These are phyloP conservation scores for Neoarius graeffei DNA, from an alignment of 2,113 vertebrate species.

Conservation along the genomic window DNA sequence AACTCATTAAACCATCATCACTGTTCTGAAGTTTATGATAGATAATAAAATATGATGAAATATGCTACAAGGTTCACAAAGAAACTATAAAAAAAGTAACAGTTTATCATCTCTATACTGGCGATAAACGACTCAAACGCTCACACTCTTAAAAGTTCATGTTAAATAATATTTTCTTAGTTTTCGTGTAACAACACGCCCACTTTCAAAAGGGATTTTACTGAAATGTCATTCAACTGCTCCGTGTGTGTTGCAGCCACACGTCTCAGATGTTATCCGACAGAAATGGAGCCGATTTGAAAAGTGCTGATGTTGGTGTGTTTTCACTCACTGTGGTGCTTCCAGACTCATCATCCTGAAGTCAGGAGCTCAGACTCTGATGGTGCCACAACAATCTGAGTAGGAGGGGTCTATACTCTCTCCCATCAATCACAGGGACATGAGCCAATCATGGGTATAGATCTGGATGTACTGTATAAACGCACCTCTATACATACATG, in stretches of 20 bases:
- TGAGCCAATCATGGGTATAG: too few species aligned
- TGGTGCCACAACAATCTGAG: neutral
- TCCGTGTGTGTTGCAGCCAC: neutral
- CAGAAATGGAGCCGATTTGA: neutral
- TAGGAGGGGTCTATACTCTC: neutral
- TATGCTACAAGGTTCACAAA: neutral
- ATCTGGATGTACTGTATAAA: too few species aligned
- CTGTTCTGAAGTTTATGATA: neutral
- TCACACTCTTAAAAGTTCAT: neutral
- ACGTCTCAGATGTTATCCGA: neutral
- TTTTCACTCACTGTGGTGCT: too few species aligned
- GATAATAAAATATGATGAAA: neutral
- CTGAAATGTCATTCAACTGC: neutral
- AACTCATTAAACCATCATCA: neutral
- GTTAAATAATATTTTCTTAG: too few species aligned
- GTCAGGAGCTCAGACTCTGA: neutral
- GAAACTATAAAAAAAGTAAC: neutral
- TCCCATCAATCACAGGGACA: neutral
- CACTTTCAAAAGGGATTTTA: neutral
- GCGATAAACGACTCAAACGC: neutral
- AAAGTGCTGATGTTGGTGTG: too few species aligned
- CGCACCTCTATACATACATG: too few species aligned
- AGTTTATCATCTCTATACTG: neutral
- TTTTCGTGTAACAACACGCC: neutral
- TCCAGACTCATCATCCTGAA: neutral